Percentiles rank a stretch among this genome's conserved stretches.
phyloP scores from a whole-genome alignment of 2,797 vertebrate species.

The Ctenochaetus hawaiiensis region DNA sequence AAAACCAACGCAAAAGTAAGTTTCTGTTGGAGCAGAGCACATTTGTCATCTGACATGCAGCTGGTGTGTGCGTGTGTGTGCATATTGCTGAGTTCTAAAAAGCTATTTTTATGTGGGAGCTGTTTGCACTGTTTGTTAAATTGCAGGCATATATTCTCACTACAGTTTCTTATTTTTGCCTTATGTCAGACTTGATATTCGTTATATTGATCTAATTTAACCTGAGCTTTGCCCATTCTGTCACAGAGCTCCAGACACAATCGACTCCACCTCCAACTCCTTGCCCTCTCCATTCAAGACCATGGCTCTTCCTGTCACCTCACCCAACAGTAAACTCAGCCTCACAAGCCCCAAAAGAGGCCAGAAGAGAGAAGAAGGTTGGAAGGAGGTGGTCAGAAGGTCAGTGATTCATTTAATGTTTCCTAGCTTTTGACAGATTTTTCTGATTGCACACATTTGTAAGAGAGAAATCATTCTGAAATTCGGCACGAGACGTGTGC shows the following conservation, averaged over 20 bases:
- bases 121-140: background rate
- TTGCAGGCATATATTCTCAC: background rate
- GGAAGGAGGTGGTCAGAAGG: conserved; percentile 99
- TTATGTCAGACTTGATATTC: background rate
- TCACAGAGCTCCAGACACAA: conserved; percentile 82
- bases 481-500: background rate
- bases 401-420: conserved; percentile 64
- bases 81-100: background rate
- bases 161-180: background rate
- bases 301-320: conserved; percentile 92
- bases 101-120: background rate
- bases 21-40: conserved; percentile 3
- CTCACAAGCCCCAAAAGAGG: conserved; percentile 97
- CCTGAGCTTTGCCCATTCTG: conserved; percentile 8
- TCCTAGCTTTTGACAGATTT: background rate
- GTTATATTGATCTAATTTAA: background rate
- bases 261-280: conserved; percentile 88
- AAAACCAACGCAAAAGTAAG: conserved; percentile 92
- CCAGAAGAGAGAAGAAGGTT: conserved; percentile 98
- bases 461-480: background rate
- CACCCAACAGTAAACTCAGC: conserved; percentile 96
- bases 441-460: background rate
- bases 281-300: conserved; percentile 91
- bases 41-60: background rate
- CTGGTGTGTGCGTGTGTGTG: background rate